Base-by-base conservation (phyloP, 30 jellyfish, hydroid and myxozoan genomes). In the Hydractinia echinata region DNA sequence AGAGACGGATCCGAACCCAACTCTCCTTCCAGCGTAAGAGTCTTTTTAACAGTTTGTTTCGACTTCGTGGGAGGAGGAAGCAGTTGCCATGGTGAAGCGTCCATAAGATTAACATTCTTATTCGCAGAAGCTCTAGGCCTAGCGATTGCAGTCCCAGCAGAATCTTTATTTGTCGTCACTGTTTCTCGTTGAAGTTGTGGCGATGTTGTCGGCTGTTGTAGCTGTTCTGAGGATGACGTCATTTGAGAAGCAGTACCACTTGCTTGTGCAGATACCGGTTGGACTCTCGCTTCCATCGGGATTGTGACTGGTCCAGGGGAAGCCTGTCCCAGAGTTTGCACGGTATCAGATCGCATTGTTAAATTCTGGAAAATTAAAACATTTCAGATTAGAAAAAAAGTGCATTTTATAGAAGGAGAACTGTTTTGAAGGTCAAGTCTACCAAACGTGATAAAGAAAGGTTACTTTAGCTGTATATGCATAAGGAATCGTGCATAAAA, bases 11-110 rank as follows among this genome's bases (percentile, higher is more conserved):
- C 16, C 5, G 64, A 58, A 52, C 78, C 51, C 68, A 52, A 51
- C 50, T 18, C 64, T 19, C 81, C 60, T 5, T 61, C 68, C 11
- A 80, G 77, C 11, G 84, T 79, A 76, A 76, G 87, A 11, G 88
- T 84, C 56, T 80, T 87, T 58, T 85, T 88, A 55, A 84, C 79
- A 73, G 73, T 64, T 50, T 55, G 83, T 44, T 95, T 73, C 21
- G 62, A 62, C 52, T 93, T 93, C 15, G 88, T 53, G 5, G 99
- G 99, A 0, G 99, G 99, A 10, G 99, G 99, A 72, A 93, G 83
- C 71, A 93, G 79, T 73, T 93, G 99, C 70, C 96, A 95, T 4
- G 99, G 99, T 10, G 85, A 83, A 4, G 96, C 85, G 77, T 93
- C 99, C 96, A 93, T 87, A 30, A 93, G 80, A 56, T 88, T 93